Base-by-base conservation (phyloP, 2,888 invertebrate species). In the Pegoplata infirma region DNA sequence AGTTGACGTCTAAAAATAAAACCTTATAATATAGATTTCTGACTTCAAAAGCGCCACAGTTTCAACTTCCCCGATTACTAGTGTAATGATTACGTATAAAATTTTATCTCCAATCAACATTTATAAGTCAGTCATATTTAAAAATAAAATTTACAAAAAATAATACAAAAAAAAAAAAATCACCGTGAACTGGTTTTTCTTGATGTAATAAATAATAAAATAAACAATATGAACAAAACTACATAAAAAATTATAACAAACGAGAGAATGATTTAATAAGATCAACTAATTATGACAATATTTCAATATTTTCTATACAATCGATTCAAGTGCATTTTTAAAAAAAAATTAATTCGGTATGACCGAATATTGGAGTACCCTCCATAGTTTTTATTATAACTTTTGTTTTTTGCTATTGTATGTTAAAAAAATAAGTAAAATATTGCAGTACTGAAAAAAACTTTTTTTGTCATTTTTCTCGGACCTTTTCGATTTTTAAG, bases 181-280 rank as follows among this genome's bases (percentile, higher is more conserved):
- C n/a, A n/a, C n/a, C n/a, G n/a, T n/a, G n/a, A n/a, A 61, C 74
- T 32, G 53, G 67, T 74, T 67, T 59, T 7, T 28, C 51, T 64
- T 40, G 25, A 21, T 67, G 46, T 47, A 61, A 51, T 64, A 8
- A 51, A 32, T 32, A 44, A 58, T 14, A 28, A 19, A 46, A 58
- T 3, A 32, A 53, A 58, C 53, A 21, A 6, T 51, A 8, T 4
- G 21, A 5, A 19, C 25, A 32, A 64, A 14, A 36, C 47, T 3
- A 2, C 21, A 44, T 21, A 7, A 6, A 59, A 36, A 67, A 58
- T 44, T 58, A 47, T 49, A 25, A 63, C 19, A n/a, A n/a, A n/a
- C 3, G 0, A 47, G 47, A 25, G 19, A 8, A 67, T 77, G 67
- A 77, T 63, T 72, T 44, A 58, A 77, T 59, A 68, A 58, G 16